Conservation (phyloP, 2,888 invertebrate species). For the Heteropelma amictum region DNA sequence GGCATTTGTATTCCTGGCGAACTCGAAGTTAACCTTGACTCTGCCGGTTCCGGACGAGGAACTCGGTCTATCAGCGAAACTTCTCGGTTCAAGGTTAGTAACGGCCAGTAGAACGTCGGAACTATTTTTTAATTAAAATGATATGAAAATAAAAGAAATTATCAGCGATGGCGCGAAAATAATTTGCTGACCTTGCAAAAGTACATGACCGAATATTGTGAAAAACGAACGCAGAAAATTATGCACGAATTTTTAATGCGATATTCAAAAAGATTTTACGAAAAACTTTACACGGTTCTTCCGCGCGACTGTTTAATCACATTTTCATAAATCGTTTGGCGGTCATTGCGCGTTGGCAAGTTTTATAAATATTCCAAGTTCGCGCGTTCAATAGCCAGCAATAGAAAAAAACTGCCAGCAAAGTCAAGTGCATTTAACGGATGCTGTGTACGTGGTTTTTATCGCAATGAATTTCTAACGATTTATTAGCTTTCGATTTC, state of each 20-base stretch:
- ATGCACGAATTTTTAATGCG: too few relatives aligned
- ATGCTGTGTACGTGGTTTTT: not conserved
- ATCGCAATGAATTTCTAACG: not conserved
- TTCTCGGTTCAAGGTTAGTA: slow-evolving; percentile 75
- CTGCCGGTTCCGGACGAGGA: slow-evolving; percentile 65
- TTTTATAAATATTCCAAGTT: too few relatives aligned
- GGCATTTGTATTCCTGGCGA: slow-evolving; percentile 60
- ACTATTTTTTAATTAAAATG: not conserved
- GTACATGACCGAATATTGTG: too few relatives aligned
- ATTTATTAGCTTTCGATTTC: slow-evolving; percentile 9
- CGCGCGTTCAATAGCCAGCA: not conserved
- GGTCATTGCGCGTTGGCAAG: too few relatives aligned
- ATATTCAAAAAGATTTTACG: too few relatives aligned
- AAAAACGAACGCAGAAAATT: too few relatives aligned
- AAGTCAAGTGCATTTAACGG: not conserved
- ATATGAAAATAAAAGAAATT: not conserved
- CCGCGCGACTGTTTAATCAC: too few relatives aligned
- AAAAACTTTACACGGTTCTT: too few relatives aligned
- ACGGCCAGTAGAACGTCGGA: slow-evolving; percentile 10
- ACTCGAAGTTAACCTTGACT: slow-evolving; percentile 53
- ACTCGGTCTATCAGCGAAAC: slow-evolving; percentile 70
- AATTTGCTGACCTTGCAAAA: not conserved
- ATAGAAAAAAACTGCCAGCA: not conserved
- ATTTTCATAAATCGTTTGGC: too few relatives aligned
- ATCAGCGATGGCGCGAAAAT: not conserved